A percentile compares a stretch with the other conserved stretches of the same genome.
These are phyloP conservation scores for Athene cunicularia DNA, from an alignment of 2,113 vertebrate genomes.

Conservation along the genomic window DNA sequence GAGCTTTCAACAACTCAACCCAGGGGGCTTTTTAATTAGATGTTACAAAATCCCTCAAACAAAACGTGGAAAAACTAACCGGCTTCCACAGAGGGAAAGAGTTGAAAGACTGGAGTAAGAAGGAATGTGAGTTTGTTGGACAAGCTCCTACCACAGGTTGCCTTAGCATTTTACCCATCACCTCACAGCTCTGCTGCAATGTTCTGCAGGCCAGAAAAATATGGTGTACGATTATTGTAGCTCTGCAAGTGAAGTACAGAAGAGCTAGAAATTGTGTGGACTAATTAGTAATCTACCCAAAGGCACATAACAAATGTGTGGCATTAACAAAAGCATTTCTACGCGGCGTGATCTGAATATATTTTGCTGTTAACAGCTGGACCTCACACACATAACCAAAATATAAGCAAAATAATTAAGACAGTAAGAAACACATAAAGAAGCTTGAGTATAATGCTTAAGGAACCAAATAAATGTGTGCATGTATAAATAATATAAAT, in stretches of 20 bases:
- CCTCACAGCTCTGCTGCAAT: fast-evolving
- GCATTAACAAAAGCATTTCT: background rate
- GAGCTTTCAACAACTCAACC: conserved; percentile 38
- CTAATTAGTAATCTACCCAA: fast-evolving
- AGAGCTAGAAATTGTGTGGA: fast-evolving
- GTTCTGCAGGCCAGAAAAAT: fast-evolving
- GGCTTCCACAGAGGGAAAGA: background rate
- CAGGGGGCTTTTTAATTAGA: background rate
- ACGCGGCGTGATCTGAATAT: fast-evolving
- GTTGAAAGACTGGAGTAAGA: background rate
- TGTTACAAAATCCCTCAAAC: background rate
- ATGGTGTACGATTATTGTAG: fast-evolving
- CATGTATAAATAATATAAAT: fast-evolving
- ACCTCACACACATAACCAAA: fast-evolving
- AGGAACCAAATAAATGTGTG: fast-evolving
- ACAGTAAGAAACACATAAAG: too few relatives aligned
- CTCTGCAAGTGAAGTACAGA: background rate
- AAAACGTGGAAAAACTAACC: background rate
- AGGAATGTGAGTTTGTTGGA: background rate
- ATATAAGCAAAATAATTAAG: fast-evolving
- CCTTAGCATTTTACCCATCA: fast-evolving
- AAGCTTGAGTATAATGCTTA: fast-evolving
- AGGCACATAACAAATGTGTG: fast-evolving
- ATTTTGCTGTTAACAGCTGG: fast-evolving
- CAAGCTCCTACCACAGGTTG: too few relatives aligned